phyloP scores from a whole-genome alignment of 2,113 vertebrate species.

The Bubo bubo region DNA sequence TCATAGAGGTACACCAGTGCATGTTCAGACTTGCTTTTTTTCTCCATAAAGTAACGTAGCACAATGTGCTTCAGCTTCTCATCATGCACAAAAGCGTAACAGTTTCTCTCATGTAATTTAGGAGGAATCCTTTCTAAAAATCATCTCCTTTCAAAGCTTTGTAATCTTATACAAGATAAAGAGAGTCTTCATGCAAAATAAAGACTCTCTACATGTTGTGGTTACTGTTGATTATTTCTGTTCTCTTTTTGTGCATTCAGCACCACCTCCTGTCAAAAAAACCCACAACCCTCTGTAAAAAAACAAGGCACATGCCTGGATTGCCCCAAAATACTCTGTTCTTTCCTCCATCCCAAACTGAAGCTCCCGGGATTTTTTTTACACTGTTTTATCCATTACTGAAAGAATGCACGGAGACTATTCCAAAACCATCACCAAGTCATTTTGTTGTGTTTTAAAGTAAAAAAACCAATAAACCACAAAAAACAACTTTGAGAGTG shows the following conservation, averaged over 20 bases:
- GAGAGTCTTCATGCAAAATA: not conserved
- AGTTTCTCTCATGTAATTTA: not conserved
- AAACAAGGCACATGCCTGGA: not conserved
- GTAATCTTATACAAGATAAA: not conserved
- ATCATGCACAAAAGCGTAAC: not conserved
- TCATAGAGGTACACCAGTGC: not conserved
- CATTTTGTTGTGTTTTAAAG: not conserved
- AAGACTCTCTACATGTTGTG: not conserved
- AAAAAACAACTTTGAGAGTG: not conserved
- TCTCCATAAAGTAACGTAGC: not conserved
- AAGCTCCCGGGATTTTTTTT: not conserved
- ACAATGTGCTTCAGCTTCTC: not conserved
- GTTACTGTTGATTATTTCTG: not conserved
- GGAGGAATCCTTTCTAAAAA: not conserved
- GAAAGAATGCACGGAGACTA: not conserved
- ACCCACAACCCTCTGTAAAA: not conserved
- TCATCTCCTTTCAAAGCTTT: not conserved
- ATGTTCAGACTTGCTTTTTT: constrained; percentile 10
- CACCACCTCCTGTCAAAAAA: not conserved
- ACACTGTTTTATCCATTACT: not conserved
- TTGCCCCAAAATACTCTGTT: not conserved
- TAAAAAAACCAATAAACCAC: not conserved
- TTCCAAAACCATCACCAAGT: not conserved
- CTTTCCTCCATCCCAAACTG: not conserved
- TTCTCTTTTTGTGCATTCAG: not conserved